Evolutionary conservation across 2,888 invertebrate species (phyloP).

Genomic region (Calephelis perditalis): DNA sequence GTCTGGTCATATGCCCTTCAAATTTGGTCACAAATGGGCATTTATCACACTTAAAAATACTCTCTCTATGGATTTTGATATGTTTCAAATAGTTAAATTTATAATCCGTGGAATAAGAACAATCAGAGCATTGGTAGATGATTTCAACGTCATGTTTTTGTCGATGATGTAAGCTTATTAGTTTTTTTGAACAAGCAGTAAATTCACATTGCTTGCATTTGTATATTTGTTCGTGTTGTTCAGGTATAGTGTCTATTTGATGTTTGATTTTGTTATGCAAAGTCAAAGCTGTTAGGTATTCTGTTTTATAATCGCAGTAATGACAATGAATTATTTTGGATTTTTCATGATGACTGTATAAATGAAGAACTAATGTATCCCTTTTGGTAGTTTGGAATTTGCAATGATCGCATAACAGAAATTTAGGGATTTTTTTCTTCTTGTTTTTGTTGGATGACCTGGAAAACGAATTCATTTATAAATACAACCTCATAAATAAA

Average conservation of each 20-base stretch:
- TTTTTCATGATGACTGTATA: conserved; percentile 37
- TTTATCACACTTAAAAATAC: conserved; percentile 45
- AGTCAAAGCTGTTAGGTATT: conserved; percentile 41
- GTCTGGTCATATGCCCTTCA: conserved; percentile 54
- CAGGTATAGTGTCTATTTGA: conserved; percentile 28
- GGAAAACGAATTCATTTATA: background rate
- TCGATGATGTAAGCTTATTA: conserved; percentile 39
- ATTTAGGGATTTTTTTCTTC: conserved; percentile 25
- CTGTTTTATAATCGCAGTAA: conserved; percentile 45
- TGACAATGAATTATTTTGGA: conserved; percentile 40
- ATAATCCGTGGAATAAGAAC: conserved; percentile 35
- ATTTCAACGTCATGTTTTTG: conserved; percentile 38
- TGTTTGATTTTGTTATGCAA: conserved; percentile 47
- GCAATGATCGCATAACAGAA: conserved; percentile 40
- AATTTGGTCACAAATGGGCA: conserved; percentile 50
- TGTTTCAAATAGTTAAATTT: conserved; percentile 35
- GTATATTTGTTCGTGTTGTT: conserved; percentile 22
- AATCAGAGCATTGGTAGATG: conserved; percentile 36
- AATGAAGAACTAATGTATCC: conserved; percentile 44
- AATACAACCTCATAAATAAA: background rate
- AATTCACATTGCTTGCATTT: conserved; percentile 40
- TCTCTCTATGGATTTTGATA: conserved; percentile 33
- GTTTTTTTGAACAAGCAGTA: conserved; percentile 34
- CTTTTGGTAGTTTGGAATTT: conserved; percentile 46
- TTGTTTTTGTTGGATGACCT: conserved; percentile 14